Conservation (phyloP, 2,888 invertebrate genomes). For the Autographa gamma region DNA sequence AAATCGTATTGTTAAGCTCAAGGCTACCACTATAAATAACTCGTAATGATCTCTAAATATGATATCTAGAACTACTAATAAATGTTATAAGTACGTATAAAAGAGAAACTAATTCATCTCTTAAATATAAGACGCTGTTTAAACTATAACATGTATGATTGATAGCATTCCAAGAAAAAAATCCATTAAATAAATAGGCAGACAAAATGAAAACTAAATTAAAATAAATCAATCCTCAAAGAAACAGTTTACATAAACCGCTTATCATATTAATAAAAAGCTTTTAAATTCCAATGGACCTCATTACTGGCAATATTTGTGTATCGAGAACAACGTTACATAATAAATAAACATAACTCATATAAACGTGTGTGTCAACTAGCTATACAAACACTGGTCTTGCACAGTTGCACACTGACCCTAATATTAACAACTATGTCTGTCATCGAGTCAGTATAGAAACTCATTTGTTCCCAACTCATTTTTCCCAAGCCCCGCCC, state of each 20-base stretch:
- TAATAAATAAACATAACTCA: constrained; percentile 39
- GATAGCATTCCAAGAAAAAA: constrained; percentile 6
- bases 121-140: neutral
- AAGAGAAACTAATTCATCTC: neutral
- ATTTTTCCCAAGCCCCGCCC: constrained; percentile 76
- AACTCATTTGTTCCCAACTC: constrained; percentile 48
- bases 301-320: constrained; percentile 25
- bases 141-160: neutral
- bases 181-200: constrained; percentile 10
- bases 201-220: constrained; percentile 2
- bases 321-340: constrained; percentile 24
- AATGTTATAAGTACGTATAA: neutral
- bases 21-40: too few relatives aligned
- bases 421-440: constrained; percentile 30
- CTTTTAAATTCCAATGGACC: constrained; percentile 31
- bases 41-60: too few relatives aligned
- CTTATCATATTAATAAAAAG: constrained; percentile 20
- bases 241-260: constrained; percentile 28
- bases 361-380: constrained; percentile 9
- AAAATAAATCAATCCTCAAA: constrained; percentile 34
- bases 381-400: constrained; percentile 15
- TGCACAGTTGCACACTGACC: constrained; percentile 30
- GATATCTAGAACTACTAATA: too few relatives aligned
- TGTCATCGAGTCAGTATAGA: constrained; percentile 40
- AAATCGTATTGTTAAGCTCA: too few relatives aligned